Percentiles rank a stretch among this genome's conserved stretches.
These are phyloP conservation scores for Exephanes ischioxanthus DNA, from an alignment of 2,888 invertebrate genomes.

Conservation along the genomic window DNA sequence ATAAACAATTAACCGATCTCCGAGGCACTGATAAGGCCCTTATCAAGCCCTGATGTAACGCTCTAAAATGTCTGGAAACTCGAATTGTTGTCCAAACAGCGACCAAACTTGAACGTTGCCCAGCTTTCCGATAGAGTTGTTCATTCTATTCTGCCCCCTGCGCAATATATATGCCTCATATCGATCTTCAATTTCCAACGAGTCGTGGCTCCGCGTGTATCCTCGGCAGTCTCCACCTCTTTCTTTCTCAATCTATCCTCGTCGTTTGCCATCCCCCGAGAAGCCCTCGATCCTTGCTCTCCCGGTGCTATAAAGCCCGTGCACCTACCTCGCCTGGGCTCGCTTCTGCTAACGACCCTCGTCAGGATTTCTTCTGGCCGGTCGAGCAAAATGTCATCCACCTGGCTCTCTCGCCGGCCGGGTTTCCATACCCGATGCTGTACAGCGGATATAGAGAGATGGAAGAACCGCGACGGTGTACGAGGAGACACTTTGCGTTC, in stretches of 20 bases:
- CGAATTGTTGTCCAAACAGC: neutral
- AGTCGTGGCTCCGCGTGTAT: conserved; percentile 41
- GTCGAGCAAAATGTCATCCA: conserved; percentile 68
- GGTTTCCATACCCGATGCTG: conserved; percentile 61
- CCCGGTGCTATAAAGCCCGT: conserved; percentile 26
- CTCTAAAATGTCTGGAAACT: neutral
- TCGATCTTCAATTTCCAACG: conserved; percentile 51
- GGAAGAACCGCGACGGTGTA: conserved; percentile 23
- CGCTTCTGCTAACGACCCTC: conserved; percentile 66
- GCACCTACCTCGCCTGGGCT: conserved; percentile 22
- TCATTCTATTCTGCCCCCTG: conserved; percentile 24
- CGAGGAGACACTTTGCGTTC: conserved; percentile 59
- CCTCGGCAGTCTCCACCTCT: conserved; percentile 44
- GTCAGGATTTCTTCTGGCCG: conserved; percentile 64
- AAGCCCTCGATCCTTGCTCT: conserved; percentile 36
- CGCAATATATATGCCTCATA: conserved; percentile 24
- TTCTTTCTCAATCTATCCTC: conserved; percentile 51
- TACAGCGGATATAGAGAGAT: conserved; percentile 25
- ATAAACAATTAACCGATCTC: too few species aligned
- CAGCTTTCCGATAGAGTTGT: conserved; percentile 18
- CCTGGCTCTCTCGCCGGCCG: conserved; percentile 59
- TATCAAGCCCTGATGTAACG: too few species aligned
- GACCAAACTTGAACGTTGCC: neutral
- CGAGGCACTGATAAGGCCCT: too few species aligned
- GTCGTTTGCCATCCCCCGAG: conserved; percentile 37